A percentile compares a stretch with the other conserved stretches of the same genome.
Evolutionary conservation across 2,113 vertebrate species (phyloP).

Genomic region (Gambusia holbrooki): DNA sequence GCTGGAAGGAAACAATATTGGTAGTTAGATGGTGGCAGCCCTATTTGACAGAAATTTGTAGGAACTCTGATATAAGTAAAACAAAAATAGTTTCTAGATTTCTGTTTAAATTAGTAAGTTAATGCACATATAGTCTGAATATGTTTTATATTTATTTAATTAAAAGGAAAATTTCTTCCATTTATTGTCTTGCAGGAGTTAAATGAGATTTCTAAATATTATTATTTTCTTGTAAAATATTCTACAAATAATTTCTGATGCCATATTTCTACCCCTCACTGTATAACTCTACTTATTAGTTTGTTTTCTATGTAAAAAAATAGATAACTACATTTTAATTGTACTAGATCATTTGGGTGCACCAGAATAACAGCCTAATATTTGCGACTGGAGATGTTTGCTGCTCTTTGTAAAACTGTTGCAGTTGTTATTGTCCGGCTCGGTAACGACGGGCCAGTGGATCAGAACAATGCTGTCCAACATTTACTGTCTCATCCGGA

Average conservation of each 20-base stretch:
- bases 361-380: conserved; percentile 2
- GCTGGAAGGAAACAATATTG: too few species aligned
- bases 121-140: too few species aligned
- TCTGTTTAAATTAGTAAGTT: too few species aligned
- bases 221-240: neutral
- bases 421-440: conserved; percentile 52
- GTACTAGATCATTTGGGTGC: neutral
- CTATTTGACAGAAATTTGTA: too few species aligned
- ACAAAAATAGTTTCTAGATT: too few species aligned
- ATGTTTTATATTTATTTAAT: too few species aligned
- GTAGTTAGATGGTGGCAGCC: too few species aligned
- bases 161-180: too few species aligned
- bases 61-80: too few species aligned
- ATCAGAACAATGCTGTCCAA: conserved; percentile 65
- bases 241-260: neutral
- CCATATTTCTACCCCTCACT: neutral
- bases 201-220: neutral
- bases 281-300: neutral
- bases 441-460: conserved; percentile 54
- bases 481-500: conserved; percentile 66
- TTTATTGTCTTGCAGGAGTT: too few species aligned
- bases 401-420: conserved; percentile 54
- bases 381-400: conserved; percentile 40
- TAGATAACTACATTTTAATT: neutral
- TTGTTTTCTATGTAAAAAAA: neutral